Conservation (phyloP, 2,113 vertebrate genomes). For the Pycnonotus jocosus region DNA sequence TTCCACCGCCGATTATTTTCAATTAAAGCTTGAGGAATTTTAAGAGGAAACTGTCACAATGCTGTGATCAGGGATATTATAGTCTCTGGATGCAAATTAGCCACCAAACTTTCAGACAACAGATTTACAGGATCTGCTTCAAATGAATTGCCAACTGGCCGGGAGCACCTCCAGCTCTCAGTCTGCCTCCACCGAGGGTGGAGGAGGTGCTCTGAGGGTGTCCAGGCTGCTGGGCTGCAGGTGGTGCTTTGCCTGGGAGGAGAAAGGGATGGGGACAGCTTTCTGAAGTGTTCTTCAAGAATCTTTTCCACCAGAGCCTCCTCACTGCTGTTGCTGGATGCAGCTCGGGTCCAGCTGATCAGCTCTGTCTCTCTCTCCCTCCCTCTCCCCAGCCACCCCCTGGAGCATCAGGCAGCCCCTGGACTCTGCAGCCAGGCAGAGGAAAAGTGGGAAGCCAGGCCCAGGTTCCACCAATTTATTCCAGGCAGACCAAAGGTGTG, state of each 20-base stretch:
- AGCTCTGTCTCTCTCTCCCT: no score
- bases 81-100: constrained; percentile 23
- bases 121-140: constrained; percentile 24
- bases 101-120: constrained; percentile 20
- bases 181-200: not conserved
- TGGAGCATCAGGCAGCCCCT: not conserved
- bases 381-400: not conserved
- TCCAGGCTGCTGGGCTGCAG: not conserved
- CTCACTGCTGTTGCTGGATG: not conserved
- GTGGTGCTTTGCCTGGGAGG: not conserved
- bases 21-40: constrained; percentile 54
- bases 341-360: not conserved
- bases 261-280: not conserved
- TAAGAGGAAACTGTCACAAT: constrained; percentile 57
- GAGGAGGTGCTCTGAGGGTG: not conserved
- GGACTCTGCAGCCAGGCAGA: not conserved
- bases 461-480: not conserved
- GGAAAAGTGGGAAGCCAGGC: not conserved
- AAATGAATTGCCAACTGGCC: constrained; percentile 30
- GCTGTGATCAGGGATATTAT: constrained; percentile 40
- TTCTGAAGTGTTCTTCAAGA: not conserved
- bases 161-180: constrained; percentile 21
- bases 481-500: not conserved
- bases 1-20: constrained; percentile 42
- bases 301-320: not conserved